Evolutionary conservation across 2,797 vertebrate species (phyloP).

Genomic region (Anas bahamensis): DNA sequence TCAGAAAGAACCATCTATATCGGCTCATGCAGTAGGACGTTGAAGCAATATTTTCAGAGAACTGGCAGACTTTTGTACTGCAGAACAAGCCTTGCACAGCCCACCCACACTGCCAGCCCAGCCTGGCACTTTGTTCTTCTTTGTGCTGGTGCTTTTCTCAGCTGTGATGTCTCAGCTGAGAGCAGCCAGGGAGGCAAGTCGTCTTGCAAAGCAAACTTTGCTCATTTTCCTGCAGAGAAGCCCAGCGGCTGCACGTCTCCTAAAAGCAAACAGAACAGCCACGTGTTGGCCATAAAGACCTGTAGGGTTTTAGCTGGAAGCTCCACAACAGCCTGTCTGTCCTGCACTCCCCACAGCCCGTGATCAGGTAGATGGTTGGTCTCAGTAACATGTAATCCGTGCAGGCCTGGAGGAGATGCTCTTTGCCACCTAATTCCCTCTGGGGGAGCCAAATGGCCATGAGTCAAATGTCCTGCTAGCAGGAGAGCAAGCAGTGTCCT

Average conservation of each 20-base stretch:
- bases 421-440: neutral
- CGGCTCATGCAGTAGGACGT: neutral
- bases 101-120: neutral
- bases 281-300: neutral
- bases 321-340: neutral
- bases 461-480: neutral
- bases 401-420: neutral
- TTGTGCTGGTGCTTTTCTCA: neutral
- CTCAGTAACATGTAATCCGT: neutral
- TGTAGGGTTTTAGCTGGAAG: neutral
- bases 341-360: neutral
- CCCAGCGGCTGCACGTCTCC: neutral
- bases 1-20: neutral
- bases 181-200: neutral
- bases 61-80: neutral
- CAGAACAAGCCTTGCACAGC: neutral
- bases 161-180: neutral
- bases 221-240: neutral
- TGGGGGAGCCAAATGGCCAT: neutral
- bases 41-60: constrained; percentile 9
- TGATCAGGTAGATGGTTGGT: neutral
- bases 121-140: neutral
- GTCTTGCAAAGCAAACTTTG: neutral
- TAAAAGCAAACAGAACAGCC: neutral
- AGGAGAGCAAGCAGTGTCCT: neutral